These are phyloP conservation scores for Gnathonemus longibarbis DNA, from an alignment of 2,113 vertebrate species.

Conservation along the genomic window DNA sequence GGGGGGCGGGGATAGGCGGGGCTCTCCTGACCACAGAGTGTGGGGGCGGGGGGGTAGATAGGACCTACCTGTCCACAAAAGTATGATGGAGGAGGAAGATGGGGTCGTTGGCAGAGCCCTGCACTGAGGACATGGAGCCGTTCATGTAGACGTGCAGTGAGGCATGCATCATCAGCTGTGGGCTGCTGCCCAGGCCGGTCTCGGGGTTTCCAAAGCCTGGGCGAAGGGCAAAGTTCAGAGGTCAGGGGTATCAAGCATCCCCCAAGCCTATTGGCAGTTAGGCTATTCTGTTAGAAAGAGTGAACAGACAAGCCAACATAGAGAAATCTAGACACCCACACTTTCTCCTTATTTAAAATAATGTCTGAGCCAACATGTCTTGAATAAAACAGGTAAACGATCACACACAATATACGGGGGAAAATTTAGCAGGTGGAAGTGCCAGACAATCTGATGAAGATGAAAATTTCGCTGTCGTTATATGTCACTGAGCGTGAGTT, in stretches of 20 bases:
- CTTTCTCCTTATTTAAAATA: background rate
- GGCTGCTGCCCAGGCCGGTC: background rate
- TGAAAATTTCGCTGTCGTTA: background rate
- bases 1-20: too few relatives aligned
- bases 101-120: conserved; percentile 73
- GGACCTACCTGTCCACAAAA: conserved; percentile 72
- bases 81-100: conserved; percentile 70
- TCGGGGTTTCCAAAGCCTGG: background rate
- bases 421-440: background rate
- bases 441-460: background rate
- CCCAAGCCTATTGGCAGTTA: background rate
- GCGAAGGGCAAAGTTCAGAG: background rate
- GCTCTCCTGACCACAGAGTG: background rate
- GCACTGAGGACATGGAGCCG: conserved; percentile 72
- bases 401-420: background rate
- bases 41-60: background rate
- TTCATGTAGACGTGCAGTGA: conserved; percentile 76
- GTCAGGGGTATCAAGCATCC: background rate
- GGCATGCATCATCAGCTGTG: conserved; percentile 56
- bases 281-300: background rate
- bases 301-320: background rate
- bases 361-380: background rate
- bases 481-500: background rate
- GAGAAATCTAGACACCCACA: background rate
- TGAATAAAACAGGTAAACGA: background rate